Evolutionary conservation across 1,140 invertebrate species (phyloP).

Genomic region (Penaeus chinensis): DNA sequence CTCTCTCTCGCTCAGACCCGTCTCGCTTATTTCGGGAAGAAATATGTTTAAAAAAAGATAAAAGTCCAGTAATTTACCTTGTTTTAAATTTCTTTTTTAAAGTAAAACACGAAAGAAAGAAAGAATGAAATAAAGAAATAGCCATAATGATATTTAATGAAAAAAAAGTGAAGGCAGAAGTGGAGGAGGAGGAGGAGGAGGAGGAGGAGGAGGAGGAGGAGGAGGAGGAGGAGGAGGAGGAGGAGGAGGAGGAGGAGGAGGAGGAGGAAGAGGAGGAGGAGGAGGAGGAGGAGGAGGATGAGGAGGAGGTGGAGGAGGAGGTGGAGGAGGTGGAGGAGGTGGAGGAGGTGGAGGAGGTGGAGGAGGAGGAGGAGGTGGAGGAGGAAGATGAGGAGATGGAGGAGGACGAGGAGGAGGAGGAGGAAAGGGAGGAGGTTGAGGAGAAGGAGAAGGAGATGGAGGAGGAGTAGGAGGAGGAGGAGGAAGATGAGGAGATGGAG

Average conservation of each 20-base stretch:
- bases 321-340: background rate
- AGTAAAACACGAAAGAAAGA: no score
- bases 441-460: background rate
- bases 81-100: no score
- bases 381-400: background rate
- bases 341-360: background rate
- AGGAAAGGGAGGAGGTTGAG: background rate
- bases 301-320: background rate
- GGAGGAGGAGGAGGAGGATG: background rate
- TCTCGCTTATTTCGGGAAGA: background rate
- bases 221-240: background rate
- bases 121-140: no score
- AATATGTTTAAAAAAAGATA: background rate
- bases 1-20: background rate
- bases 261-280: background rate
- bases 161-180: no score
- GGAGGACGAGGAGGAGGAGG: background rate
- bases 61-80: background rate
- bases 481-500: background rate
- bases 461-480: background rate
- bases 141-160: no score
- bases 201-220: background rate
- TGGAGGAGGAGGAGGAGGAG: background rate
- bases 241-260: background rate
- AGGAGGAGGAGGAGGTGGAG: background rate